Evolutionary conservation across 1,140 invertebrate species (phyloP), one percentile per base, ranked within the genome.

Genomic region (Lasioglossum baleicum): DNA sequence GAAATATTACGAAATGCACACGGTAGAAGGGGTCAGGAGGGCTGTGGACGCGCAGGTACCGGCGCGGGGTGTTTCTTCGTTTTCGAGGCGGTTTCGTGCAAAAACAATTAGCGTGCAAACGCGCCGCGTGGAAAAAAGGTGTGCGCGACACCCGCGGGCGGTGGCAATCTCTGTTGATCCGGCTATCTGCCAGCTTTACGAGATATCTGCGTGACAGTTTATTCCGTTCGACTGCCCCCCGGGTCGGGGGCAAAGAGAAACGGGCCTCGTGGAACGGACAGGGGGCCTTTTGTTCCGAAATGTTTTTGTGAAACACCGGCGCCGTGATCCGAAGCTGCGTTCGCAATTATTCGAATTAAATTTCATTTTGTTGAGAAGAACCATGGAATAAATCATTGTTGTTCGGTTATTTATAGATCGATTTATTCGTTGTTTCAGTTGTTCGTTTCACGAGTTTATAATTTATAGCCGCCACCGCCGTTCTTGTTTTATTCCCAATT

Each of bases 1-100:
- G 83, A 84, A 85, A 85, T 20, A 4, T 85, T 85, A 70, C 83
- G 80, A 84, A 84, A 85, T 60, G 13, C 15, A 15, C 1, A 20
- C 44, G 44, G 35, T 35, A 5, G 35, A 3, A 35, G 35, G 35
- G 35, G 35, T 5, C 35, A 5, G 35, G 35, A 35, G 35, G 35
- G 35, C 15, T 13, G n/a, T n/a, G n/a, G n/a, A n/a, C n/a, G n/a
- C n/a, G 44, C 13, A 31, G 56, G 44, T 7, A 61, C 10, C 60
- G 26, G 26, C 20, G 44, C 31, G 69, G 70, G 26, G 74, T 64
- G 79, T 84, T 81, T 84, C 61, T 84, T 73, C 70, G 74, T 85
- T 85, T 85, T 35, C 83, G 53, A 82, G 48, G 35, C 66, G 74
- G 81, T 82, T 85, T 82, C 73, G 70, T 75, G 83, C 58, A 2